These are phyloP conservation scores for Phataginus tricuspis DNA, from an alignment of 2,797 vertebrate genomes.

Conservation along the genomic window DNA sequence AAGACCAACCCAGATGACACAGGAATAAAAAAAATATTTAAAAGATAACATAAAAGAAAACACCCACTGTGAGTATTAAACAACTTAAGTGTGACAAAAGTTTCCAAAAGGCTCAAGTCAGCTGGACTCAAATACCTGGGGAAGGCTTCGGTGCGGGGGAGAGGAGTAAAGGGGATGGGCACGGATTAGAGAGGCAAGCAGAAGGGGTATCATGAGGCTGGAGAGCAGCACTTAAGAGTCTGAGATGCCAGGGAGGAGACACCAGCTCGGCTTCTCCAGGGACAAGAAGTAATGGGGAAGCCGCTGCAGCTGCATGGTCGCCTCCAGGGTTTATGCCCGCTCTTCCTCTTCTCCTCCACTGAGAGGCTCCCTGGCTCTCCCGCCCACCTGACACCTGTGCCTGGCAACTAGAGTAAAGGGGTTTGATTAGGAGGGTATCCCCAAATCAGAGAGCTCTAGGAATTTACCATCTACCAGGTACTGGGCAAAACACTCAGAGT, in stretches of 20 bases:
- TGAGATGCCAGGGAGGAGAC: neutral
- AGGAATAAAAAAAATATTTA: neutral
- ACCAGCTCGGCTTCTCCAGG: neutral
- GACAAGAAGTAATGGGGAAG: neutral
- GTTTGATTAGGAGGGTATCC: neutral
- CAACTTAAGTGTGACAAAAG: neutral
- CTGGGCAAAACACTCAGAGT: neutral
- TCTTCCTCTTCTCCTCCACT: neutral
- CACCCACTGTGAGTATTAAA: neutral
- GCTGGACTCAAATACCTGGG: neutral
- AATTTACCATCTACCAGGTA: neutral
- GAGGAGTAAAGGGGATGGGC: neutral
- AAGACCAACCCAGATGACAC: neutral
- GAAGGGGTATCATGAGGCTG: neutral
- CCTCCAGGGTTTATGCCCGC: neutral
- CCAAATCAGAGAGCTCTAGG: neutral
- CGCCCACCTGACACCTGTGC: neutral
- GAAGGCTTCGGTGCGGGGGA: neutral
- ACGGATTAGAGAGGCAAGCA: neutral
- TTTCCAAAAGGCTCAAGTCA: neutral
- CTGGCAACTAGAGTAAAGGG: neutral
- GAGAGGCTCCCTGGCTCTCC: neutral
- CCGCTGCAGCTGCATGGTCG: accelerated
- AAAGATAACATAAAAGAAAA: neutral
- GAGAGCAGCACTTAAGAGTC: neutral